Evolutionary conservation across 2,113 vertebrate genomes (phyloP).

Genomic region (Caloenas nicobarica): DNA sequence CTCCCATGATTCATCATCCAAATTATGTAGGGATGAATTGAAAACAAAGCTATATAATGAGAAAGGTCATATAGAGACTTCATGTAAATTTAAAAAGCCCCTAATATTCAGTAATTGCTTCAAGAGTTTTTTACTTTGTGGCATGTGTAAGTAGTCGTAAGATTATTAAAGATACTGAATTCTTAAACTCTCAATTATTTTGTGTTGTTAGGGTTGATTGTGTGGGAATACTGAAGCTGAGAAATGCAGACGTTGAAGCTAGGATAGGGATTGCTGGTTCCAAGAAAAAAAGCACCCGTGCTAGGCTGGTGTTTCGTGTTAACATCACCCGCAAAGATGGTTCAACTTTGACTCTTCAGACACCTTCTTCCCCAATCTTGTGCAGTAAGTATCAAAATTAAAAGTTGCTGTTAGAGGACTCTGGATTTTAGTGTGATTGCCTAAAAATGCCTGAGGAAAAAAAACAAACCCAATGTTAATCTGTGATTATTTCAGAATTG

Average conservation of each 20-base stretch:
- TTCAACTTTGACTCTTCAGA: slow-evolving; percentile 92
- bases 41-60: background rate
- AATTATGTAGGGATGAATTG: background rate
- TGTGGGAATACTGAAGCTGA: slow-evolving; percentile 95
- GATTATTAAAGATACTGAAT: background rate
- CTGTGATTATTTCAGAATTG: background rate
- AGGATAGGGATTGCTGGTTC: slow-evolving; percentile 96
- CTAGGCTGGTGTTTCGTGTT: slow-evolving; percentile 94
- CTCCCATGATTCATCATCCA: background rate
- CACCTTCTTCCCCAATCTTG: slow-evolving; percentile 90
- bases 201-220: slow-evolving; percentile 88
- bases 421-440: background rate
- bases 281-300: slow-evolving; percentile 98
- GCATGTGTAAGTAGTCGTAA: background rate
- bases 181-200: background rate
- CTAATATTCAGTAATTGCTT: background rate
- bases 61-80: background rate
- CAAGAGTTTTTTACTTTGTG: background rate
- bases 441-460: accelerated
- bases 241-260: slow-evolving; percentile 97
- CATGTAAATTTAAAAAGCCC: background rate
- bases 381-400: slow-evolving; percentile 87
- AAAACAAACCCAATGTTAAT: background rate
- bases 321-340: slow-evolving; percentile 91
- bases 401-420: accelerated